Evolutionary conservation across 1,140 invertebrate genomes (phyloP).

Genomic region (Drosophila bocqueti): DNA sequence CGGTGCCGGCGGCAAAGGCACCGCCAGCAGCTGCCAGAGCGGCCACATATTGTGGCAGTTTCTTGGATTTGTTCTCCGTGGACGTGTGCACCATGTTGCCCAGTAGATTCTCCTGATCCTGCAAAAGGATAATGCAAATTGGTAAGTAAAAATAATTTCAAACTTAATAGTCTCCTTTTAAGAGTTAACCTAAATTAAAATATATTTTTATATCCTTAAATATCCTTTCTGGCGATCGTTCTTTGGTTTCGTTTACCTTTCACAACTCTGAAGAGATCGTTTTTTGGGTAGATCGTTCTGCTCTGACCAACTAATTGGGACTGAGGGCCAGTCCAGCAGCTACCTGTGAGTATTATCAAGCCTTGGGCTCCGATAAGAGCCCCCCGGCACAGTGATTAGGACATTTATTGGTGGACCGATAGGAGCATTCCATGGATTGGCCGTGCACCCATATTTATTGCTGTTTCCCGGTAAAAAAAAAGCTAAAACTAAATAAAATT

Average conservation of each 20-base stretch:
- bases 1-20: slow-evolving; percentile 87
- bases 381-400: slow-evolving; percentile 54
- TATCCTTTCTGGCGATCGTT: background rate
- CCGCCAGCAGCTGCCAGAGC: slow-evolving; percentile 87
- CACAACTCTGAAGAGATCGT: slow-evolving; percentile 6
- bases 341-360: slow-evolving; percentile 41
- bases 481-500: background rate
- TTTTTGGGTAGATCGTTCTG: slow-evolving; percentile 25
- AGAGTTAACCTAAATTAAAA: background rate
- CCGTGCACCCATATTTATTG: slow-evolving; percentile 46
- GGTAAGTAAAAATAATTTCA: background rate
- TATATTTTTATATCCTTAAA: no score
- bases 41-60: slow-evolving; percentile 89
- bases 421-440: slow-evolving; percentile 21
- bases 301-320: slow-evolving; percentile 46
- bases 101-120: slow-evolving; percentile 82
- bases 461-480: slow-evolving; percentile 14
- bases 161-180: background rate
- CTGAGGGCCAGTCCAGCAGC: slow-evolving; percentile 38
- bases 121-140: slow-evolving; percentile 12
- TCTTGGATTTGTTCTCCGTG: slow-evolving; percentile 82
- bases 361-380: slow-evolving; percentile 52
- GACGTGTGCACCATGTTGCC: slow-evolving; percentile 77
- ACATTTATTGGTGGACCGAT: slow-evolving; percentile 62
- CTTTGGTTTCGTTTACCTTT: slow-evolving; percentile 7